phyloP scores from a whole-genome alignment of 2,888 invertebrate species.

The Nemoura dubitans region DNA sequence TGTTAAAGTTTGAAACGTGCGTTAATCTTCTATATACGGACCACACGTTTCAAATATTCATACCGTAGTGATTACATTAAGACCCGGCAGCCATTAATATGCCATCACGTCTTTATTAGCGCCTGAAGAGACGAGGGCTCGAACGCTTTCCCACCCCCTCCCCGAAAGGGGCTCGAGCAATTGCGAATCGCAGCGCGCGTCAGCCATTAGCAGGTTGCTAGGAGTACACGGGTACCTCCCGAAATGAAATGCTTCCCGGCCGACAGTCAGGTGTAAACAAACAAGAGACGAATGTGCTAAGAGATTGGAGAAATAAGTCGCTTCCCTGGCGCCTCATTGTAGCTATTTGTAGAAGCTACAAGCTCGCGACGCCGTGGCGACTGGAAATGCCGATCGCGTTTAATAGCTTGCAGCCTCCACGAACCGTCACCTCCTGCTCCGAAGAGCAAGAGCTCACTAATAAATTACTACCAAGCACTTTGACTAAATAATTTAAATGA shows the following conservation, averaged over 20 bases:
- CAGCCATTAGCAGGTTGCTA: neutral
- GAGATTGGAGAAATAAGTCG: conserved; percentile 12
- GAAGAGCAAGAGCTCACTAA: neutral
- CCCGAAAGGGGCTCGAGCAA: neutral
- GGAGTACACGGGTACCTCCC: neutral
- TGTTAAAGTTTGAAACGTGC: conserved; percentile 7
- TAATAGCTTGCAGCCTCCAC: too few relatives aligned
- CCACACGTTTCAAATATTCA: conserved; percentile 12
- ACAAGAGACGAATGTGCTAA: neutral
- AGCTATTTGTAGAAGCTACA: too few relatives aligned
- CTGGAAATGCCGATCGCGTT: too few relatives aligned
- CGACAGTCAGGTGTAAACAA: neutral
- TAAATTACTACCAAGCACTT: neutral
- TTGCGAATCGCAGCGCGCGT: neutral
- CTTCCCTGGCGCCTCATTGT: neutral
- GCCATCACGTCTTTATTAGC: conserved; percentile 23
- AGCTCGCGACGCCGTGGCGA: too few relatives aligned
- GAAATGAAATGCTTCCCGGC: neutral
- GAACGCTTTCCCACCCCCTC: neutral
- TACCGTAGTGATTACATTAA: neutral
- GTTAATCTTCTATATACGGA: neutral
- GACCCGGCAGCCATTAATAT: neutral
- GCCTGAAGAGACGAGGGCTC: neutral
- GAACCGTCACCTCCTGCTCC: neutral
- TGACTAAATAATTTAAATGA: neutral